phyloP scores from a whole-genome alignment of 2,797 vertebrate species.

The Manis javanica region DNA sequence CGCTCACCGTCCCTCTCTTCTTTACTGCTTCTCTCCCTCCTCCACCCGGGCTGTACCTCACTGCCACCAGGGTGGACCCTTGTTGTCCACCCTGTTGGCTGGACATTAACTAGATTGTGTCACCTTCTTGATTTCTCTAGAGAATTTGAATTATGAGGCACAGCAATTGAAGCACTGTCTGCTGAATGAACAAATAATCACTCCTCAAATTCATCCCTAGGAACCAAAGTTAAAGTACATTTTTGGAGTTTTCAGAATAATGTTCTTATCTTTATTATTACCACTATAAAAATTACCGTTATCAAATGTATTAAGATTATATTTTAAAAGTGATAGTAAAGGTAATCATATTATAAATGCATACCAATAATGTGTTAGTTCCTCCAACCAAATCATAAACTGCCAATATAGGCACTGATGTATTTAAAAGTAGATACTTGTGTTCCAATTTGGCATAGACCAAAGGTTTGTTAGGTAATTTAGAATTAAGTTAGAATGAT shows the following conservation, averaged over 20 bases:
- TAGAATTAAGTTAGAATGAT: slow-evolving; percentile 18
- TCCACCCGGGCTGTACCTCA: background rate
- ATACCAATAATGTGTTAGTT: background rate
- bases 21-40: background rate
- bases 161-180: background rate
- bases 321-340: background rate
- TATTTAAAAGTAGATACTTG: slow-evolving; percentile 26
- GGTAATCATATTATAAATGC: background rate
- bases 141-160: background rate
- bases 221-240: background rate
- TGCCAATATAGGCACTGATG: background rate
- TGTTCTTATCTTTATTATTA: background rate
- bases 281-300: background rate
- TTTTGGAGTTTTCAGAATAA: slow-evolving; percentile 16
- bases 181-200: background rate
- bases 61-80: background rate
- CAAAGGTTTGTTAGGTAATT: background rate
- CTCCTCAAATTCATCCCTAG: background rate
- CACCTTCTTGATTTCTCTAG: background rate
- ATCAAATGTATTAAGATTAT: background rate
- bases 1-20: background rate
- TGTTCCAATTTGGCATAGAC: background rate
- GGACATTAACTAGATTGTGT: background rate
- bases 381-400: background rate
- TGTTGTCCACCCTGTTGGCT: background rate